These are phyloP conservation scores for Tupiocoris notatus DNA, from an alignment of 2,888 invertebrate species.

Conservation along the genomic window DNA sequence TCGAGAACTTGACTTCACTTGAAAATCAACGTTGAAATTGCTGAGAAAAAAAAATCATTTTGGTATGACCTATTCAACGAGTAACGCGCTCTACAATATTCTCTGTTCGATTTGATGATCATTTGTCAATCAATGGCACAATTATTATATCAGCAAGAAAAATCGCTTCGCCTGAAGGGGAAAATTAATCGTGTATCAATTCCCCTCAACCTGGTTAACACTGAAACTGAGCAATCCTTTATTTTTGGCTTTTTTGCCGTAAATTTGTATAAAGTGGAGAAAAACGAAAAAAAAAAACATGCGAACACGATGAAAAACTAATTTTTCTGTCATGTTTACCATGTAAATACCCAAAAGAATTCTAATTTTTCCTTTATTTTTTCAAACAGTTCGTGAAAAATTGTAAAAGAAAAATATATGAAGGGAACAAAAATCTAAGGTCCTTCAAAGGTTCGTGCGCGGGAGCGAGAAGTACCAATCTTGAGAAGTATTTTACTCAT, in stretches of 20 bases:
- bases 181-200: neutral
- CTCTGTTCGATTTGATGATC: too few species aligned
- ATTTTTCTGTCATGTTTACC: too few species aligned
- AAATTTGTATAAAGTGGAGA: constrained; percentile 4
- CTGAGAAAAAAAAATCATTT: too few species aligned
- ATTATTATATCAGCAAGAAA: too few species aligned
- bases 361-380: constrained; percentile 28
- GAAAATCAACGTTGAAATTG: too few species aligned
- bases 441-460: constrained; percentile 9
- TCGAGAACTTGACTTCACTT: too few species aligned
- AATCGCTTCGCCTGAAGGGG: neutral
- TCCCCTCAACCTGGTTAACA: neutral
- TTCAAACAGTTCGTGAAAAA: constrained; percentile 7
- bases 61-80: too few species aligned
- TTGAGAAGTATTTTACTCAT: constrained; percentile 24
- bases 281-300: too few species aligned
- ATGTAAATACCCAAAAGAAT: constrained; percentile 23
- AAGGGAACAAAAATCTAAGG: constrained; percentile 31
- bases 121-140: too few species aligned
- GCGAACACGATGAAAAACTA: neutral
- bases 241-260: constrained; percentile 28
- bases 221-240: neutral
- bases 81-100: too few species aligned
- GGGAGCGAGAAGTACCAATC: constrained; percentile 36
- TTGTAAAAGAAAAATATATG: neutral